phyloP scores from a whole-genome alignment of 2,797 vertebrate genomes.

The Hipposideros larvatus region DNA sequence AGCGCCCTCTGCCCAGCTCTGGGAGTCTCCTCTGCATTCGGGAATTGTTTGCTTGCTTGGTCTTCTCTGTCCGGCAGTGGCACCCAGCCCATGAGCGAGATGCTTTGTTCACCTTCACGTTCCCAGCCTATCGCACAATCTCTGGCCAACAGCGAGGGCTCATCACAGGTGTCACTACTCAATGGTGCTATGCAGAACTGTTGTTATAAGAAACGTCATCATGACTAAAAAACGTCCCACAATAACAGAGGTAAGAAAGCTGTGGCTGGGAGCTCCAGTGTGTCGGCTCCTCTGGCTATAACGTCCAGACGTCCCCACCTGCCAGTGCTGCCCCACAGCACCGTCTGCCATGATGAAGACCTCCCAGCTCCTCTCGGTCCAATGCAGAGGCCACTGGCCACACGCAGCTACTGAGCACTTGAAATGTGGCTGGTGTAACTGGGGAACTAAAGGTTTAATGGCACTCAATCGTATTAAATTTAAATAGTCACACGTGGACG shows the following conservation, averaged over 20 bases:
- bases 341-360: fast-evolving
- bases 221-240: too few species aligned
- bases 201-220: fast-evolving
- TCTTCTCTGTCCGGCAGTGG: neutral
- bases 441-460: fast-evolving
- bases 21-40: fast-evolving
- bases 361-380: fast-evolving
- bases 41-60: neutral
- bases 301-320: fast-evolving
- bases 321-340: fast-evolving
- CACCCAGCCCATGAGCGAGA: fast-evolving
- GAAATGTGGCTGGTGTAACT: fast-evolving
- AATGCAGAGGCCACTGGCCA: fast-evolving
- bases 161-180: fast-evolving
- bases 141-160: neutral
- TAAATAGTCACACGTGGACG: fast-evolving
- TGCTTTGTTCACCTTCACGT: fast-evolving
- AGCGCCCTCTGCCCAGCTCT: fast-evolving
- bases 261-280: neutral
- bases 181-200: fast-evolving
- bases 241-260: fast-evolving
- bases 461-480: neutral
- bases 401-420: fast-evolving
- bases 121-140: fast-evolving
- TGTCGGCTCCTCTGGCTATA: fast-evolving